Base-by-base conservation (phyloP, 2,797 vertebrate genomes). In the Sphenopsis melanotis region DNA sequence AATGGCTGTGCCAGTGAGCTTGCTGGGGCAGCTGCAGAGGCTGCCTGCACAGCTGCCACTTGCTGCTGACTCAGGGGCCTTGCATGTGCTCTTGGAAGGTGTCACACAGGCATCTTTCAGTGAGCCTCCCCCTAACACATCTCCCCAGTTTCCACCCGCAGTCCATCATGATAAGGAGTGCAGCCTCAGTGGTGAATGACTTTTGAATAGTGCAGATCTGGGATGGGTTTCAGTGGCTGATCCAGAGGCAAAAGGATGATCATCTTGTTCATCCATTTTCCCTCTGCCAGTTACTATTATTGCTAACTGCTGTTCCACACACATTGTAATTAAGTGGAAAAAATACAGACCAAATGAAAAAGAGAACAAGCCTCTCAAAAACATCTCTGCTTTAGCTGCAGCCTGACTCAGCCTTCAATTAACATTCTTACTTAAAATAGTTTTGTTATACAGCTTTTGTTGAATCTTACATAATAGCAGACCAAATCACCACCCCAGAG, bases 321-420 rank as follows among this genome's bases (percentile, higher is more conserved):
- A 93, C 72, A 5, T 92, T 93, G 79, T 94, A 97, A 97, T 96
- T 97, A 95, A 86, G 72, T 83, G 41, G 80, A 82, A 96, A 94
- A 94, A 95, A 92, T 63, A 95, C 50, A 96, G 94, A 92, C 94
- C 44, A 83, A 94, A 96, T 95, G 82, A 92, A 93, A 95, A 96
- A 95, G 94, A 65, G 87, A 91, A 81, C 11, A 27, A 93, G 95
- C 76, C 63, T 95, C 84, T 96, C 82, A 93, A 71, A 95, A 94
- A 61, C 94, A 94, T 91, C 91, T 91, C 85, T 86, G 65, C 7
- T 22, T 84, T 95, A 89, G 94, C 92, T 91, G 82, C 82, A 94
- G 94, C 94, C 91, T 97, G 96, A 96, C 94, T 97, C 95, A 97
- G 92, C 79, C 94, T 86, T 95, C 95, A 95, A 92, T 97, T 97